These are phyloP conservation scores for human (Homo sapiens) DNA, from an alignment of 2,113 vertebrate genomes.

Conservation along the genomic window GRCh38 chrX:12190501-12191000, in stretches of 20 bases:
- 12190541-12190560: background rate
- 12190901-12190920: background rate
- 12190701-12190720: background rate
- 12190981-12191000: background rate
- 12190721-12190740: background rate
- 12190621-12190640: background rate
- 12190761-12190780: background rate
- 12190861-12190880: background rate
- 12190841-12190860: background rate
- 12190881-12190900: background rate
- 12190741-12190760: background rate
- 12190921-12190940: background rate
- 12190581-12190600: background rate
- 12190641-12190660: background rate
- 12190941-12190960: background rate
- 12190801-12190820: background rate
- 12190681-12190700: background rate
- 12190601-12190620: background rate
- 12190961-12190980: background rate
- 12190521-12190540: background rate
- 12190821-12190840: background rate
- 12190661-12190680: background rate
- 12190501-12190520: background rate
- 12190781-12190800: background rate
- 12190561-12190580: background rate